Percentiles rank a stretch among this genome's conserved stretches.
Conservation (phyloP, 2,113 vertebrate genomes). For the Harpagus bidentatus region DNA sequence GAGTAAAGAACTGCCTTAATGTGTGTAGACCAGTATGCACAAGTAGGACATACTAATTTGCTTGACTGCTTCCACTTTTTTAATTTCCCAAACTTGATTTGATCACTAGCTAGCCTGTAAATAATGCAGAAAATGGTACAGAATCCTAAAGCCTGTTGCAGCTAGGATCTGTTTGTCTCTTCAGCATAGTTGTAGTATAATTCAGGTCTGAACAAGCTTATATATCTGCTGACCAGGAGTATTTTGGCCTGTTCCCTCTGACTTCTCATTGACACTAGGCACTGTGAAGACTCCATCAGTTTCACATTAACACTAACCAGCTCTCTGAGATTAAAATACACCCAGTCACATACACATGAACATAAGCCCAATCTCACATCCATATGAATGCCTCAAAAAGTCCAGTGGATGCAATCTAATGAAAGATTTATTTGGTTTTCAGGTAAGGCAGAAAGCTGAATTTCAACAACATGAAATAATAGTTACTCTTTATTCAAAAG, state of each 20-base stretch:
- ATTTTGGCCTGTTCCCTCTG: neutral
- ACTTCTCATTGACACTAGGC: neutral
- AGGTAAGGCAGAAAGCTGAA: neutral
- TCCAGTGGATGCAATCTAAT: neutral
- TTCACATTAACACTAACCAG: neutral
- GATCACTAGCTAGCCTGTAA: neutral
- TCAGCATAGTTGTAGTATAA: neutral
- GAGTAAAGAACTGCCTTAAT: neutral
- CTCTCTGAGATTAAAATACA: neutral
- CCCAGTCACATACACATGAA: neutral
- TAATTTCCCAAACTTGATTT: neutral
- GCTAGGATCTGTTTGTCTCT: neutral
- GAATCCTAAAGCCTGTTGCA: neutral
- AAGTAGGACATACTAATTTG: neutral
- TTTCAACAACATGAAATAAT: conserved; percentile 3
- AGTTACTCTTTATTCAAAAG: conserved; percentile 12
- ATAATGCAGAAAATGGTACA: neutral
- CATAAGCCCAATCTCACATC: neutral
- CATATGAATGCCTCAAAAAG: neutral
- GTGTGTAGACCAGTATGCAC: neutral
- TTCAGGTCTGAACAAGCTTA: neutral
- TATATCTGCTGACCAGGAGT: neutral
- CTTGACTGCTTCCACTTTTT: neutral
- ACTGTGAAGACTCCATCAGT: neutral
- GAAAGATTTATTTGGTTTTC: neutral